Base-by-base conservation (phyloP, 2,113 vertebrate species). In the Prionailurus bengalensis region DNA sequence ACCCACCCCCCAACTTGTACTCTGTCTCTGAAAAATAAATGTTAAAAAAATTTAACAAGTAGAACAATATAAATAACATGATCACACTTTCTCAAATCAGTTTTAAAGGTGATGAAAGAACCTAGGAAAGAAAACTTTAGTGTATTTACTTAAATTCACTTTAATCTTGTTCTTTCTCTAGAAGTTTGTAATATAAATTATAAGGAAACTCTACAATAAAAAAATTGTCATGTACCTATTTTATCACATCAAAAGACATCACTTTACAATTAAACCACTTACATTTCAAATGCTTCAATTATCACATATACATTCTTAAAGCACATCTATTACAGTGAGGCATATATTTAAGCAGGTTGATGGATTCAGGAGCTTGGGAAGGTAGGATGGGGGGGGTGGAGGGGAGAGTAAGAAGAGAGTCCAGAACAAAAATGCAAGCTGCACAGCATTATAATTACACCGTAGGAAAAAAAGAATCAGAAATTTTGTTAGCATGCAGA, bases 401-500 rank as follows among this genome's bases (percentile, higher is more conserved):
- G 14, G 5, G 21, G 19, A 4, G 4, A 3, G 4, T 5, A 1
- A 66, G 45, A 45, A 39, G n/a, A 89, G 95, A 97, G 13, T 45
- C 92, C 58, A 53, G 14, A 92, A 91, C 4, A n/a, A 4, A 96
- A 97, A 95, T 0, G 3, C 89, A 98, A 97, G 92, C 91, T 95
- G 94, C 97, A 29, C 9, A 97, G 92, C 83, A 86, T 78, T 95
- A 53, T 55, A 23, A 87, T 91, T 95, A 92, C 42, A 73, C 84
- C 97, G 97, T 74, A 96, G 66, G 96, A 84, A 93, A 63, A 2
- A 94, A 93, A 21, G 1, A 91, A 76, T 79, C 58, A 88, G 97
- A 97, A 97, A 96, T 19, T 15, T 36, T 39, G 97, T 90, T 65
- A 80, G 83, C 95, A 95, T 90, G 97, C 96, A 95, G 89, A 93